Conservation (phyloP, 2,888 invertebrate genomes). For the Caenorhabditis auriculariae region DNA sequence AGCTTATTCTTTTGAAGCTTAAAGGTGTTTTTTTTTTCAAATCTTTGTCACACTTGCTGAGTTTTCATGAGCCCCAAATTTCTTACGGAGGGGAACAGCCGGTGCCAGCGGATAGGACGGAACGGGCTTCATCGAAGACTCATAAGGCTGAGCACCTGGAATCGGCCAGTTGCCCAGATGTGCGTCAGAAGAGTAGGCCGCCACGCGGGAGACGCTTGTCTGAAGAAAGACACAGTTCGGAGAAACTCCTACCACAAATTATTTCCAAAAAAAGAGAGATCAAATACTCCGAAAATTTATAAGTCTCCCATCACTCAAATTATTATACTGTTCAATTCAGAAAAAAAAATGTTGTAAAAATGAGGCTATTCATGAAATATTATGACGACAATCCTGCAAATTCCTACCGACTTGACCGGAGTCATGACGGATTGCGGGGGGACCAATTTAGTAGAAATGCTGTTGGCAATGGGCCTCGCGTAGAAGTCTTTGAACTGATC, state of each 20-base stretch:
- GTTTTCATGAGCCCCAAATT: not conserved
- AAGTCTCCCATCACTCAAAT: too few species aligned
- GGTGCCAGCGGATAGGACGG: conserved; percentile 28
- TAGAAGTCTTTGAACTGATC: too few species aligned
- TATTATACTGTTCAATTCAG: too few species aligned
- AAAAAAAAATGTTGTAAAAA: too few species aligned
- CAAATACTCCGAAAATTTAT: too few species aligned
- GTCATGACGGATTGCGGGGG: conserved; percentile 15
- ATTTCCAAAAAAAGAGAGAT: too few species aligned
- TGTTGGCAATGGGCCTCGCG: conserved; percentile 31
- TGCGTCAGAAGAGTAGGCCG: conserved; percentile 32
- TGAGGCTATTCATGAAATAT: too few species aligned
- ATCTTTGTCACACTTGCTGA: too few species aligned
- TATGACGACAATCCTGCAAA: not conserved
- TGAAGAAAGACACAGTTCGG: conserved; percentile 11
- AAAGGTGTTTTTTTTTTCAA: too few species aligned
- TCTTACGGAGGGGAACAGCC: too few species aligned
- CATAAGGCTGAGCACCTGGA: conserved; percentile 40
- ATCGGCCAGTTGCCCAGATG: conserved; percentile 52
- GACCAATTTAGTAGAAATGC: conserved; percentile 29
- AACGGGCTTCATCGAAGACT: conserved; percentile 38
- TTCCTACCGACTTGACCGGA: conserved; percentile 20
- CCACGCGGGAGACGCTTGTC: conserved; percentile 25
- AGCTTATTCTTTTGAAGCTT: too few species aligned
- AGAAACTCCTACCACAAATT: too few species aligned